Evolutionary conservation across 2,113 vertebrate species (phyloP).

Genomic region (Merops nubicus): DNA sequence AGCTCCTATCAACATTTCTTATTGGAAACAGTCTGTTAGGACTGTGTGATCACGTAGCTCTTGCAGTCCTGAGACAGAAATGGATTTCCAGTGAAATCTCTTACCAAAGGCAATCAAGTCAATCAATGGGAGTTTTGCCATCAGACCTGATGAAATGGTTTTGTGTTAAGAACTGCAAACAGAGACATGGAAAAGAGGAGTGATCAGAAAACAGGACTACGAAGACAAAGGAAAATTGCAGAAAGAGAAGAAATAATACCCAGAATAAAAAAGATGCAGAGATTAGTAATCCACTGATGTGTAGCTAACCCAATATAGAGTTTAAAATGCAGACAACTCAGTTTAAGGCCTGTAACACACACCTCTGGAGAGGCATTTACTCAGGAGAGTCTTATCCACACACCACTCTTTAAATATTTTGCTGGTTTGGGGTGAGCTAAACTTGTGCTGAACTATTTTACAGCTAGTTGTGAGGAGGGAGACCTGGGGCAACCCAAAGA

Average conservation of each 20-base stretch:
- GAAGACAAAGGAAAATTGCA: neutral
- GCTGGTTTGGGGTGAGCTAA: neutral
- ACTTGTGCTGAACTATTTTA: neutral
- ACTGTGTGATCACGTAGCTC: neutral
- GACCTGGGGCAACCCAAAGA: neutral
- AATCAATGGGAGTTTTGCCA: conserved; percentile 6
- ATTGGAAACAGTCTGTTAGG: neutral
- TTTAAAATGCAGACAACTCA: neutral
- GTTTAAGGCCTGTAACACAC: neutral
- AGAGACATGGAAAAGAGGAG: neutral
- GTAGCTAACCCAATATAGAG: neutral
- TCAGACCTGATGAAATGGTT: conserved; percentile 12
- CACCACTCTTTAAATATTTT: neutral
- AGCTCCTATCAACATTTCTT: neutral
- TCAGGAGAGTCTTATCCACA: neutral
- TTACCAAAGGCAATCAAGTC: conserved; percentile 13
- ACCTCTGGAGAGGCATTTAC: neutral
- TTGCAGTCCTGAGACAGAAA: conserved; percentile 10
- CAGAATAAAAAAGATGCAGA: neutral
- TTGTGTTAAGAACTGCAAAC: neutral
- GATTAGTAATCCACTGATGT: neutral
- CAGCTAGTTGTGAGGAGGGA: neutral
- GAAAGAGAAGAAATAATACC: neutral
- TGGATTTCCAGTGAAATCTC: conserved; percentile 2
- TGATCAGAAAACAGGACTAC: neutral